Evolutionary conservation across 2,888 invertebrate species (phyloP).

Genomic region (Sarcophaga caerulescens): DNA sequence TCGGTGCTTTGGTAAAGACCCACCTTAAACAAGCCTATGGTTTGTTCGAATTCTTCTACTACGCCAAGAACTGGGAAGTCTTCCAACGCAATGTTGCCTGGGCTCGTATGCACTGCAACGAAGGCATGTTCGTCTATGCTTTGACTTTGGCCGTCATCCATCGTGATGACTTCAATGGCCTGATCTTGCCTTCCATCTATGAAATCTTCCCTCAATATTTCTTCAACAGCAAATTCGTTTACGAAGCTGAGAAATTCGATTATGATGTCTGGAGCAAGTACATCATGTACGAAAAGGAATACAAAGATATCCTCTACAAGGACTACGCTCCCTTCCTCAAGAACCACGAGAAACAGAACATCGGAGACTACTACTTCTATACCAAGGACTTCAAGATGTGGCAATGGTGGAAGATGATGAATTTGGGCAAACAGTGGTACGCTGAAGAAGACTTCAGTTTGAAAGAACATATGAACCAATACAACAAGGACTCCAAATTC

Average conservation of each 20-base stretch:
- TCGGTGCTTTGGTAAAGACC: slow-evolving; percentile 81
- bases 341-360: slow-evolving; percentile 42
- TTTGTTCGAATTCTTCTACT: slow-evolving; percentile 85
- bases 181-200: slow-evolving; percentile 86
- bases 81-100: slow-evolving; percentile 86
- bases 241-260: slow-evolving; percentile 83
- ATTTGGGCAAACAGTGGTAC: slow-evolving; percentile 70
- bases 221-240: slow-evolving; percentile 85
- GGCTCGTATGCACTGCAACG: slow-evolving; percentile 85
- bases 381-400: slow-evolving; percentile 71
- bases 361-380: slow-evolving; percentile 67
- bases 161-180: slow-evolving; percentile 84
- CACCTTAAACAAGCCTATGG: slow-evolving; percentile 83
- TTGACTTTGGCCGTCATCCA: slow-evolving; percentile 84
- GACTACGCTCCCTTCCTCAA: slow-evolving; percentile 72
- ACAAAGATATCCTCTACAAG: slow-evolving; percentile 69
- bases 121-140: slow-evolving; percentile 86
- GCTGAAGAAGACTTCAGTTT: slow-evolving; percentile 67
- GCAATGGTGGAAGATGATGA: slow-evolving; percentile 74
- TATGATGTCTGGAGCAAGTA: slow-evolving; percentile 80
- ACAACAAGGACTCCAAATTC: slow-evolving; percentile 67
- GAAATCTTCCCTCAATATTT: slow-evolving; percentile 88
- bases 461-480: slow-evolving; percentile 67
- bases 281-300: slow-evolving; percentile 77
- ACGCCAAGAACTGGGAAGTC: slow-evolving; percentile 86